Conservation (phyloP, 2,113 vertebrate genomes). For the Aspiorhynchus laticeps region DNA sequence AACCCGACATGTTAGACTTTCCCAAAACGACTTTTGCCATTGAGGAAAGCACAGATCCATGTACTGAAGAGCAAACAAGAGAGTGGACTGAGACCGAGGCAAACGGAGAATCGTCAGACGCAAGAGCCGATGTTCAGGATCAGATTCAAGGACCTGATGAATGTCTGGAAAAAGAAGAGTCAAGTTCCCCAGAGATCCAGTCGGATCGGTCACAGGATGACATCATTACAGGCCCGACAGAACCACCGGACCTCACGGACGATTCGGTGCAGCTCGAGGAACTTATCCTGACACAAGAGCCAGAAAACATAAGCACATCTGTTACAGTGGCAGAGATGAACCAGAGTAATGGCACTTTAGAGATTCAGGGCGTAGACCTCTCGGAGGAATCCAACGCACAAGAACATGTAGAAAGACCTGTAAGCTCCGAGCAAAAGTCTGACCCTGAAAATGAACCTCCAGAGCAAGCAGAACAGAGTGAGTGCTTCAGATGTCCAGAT, state of each 20-base stretch:
- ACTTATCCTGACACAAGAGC: not conserved
- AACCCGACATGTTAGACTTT: not conserved
- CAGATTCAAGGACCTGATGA: slow-evolving; percentile 5
- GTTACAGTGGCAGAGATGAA: not conserved
- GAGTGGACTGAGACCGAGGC: not conserved
- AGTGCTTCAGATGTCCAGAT: not conserved
- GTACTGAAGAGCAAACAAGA: not conserved
- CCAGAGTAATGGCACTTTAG: slow-evolving; percentile 2
- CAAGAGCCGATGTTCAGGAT: not conserved
- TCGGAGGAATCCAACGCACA: slow-evolving; percentile 25
- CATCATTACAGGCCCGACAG: not conserved
- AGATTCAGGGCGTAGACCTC: slow-evolving; percentile 2
- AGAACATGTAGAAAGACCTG: not conserved
- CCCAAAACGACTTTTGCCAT: not conserved
- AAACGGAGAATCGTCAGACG: not conserved
- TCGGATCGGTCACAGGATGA: not conserved
- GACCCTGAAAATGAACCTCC: slow-evolving; percentile 3
- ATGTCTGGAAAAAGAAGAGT: slow-evolving; percentile 11
- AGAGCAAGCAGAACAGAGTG: not conserved
- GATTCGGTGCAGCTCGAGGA: slow-evolving; percentile 48
- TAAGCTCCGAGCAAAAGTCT: slow-evolving; percentile 6
- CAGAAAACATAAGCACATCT: not conserved
- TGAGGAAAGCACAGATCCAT: not conserved
- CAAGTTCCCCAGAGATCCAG: not conserved
- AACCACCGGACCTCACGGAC: not conserved